Percentiles rank a stretch among this genome's conserved stretches.
Evolutionary conservation across 2,888 invertebrate species (phyloP).

Genomic region (Tipula helvola): DNA sequence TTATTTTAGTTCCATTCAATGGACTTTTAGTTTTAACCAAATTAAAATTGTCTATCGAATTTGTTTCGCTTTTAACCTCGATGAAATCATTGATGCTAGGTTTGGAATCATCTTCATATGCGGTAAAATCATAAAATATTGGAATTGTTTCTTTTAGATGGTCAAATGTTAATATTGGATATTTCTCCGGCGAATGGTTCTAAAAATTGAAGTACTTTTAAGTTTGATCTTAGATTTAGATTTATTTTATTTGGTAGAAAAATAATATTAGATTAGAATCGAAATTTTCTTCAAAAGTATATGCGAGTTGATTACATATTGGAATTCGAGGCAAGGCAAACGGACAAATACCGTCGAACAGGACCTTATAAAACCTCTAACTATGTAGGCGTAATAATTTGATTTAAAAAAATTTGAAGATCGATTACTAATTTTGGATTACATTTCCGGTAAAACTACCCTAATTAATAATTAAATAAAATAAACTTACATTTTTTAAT

Average conservation of each 20-base stretch:
- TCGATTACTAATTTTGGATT: too few relatives aligned
- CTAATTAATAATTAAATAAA: background rate
- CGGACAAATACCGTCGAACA: too few relatives aligned
- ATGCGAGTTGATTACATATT: too few relatives aligned
- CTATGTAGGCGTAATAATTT: too few relatives aligned
- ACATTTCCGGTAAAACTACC: background rate
- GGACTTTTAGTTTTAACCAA: background rate
- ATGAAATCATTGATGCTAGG: background rate
- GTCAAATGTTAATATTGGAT: background rate
- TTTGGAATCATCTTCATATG: background rate
- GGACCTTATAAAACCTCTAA: too few relatives aligned
- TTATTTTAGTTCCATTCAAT: background rate
- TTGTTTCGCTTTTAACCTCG: background rate
- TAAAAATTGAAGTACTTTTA: background rate
- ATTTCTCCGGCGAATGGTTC: background rate
- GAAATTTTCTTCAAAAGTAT: too few relatives aligned
- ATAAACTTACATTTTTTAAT: background rate
- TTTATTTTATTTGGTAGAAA: too few relatives aligned
- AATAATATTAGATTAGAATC: too few relatives aligned
- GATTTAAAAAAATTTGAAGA: too few relatives aligned
- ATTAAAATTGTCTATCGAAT: background rate
- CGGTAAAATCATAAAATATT: background rate
- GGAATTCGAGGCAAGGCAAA: too few relatives aligned
- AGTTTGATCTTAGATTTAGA: too few relatives aligned
- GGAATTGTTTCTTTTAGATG: background rate